Evolutionary conservation across 2,888 invertebrate species (phyloP).

Genomic region (Eumerus sabulonum): DNA sequence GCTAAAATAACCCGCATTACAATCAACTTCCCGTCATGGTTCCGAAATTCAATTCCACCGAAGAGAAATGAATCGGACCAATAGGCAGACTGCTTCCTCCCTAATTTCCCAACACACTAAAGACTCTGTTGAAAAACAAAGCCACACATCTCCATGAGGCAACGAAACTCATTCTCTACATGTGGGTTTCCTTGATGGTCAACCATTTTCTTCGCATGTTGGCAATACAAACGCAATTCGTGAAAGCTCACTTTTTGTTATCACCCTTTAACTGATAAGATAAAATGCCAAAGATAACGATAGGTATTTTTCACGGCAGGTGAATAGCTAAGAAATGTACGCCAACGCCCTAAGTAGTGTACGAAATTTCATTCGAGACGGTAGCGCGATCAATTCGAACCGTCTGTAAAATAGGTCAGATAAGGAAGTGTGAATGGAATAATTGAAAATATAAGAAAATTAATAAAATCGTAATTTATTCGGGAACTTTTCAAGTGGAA

Average conservation of each 20-base stretch:
- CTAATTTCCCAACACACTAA: not conserved
- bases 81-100: slow-evolving; percentile 10
- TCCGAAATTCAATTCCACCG: slow-evolving; percentile 37
- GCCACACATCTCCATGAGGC: not conserved
- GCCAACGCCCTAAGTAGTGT: slow-evolving; percentile 64
- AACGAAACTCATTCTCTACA: not conserved
- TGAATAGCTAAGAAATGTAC: slow-evolving; percentile 41
- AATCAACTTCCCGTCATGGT: slow-evolving; percentile 8
- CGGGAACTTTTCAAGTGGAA: slow-evolving; percentile 13
- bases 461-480: not conserved
- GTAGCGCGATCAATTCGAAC: slow-evolving; percentile 40
- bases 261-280: slow-evolving; percentile 53
- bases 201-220: slow-evolving; percentile 32
- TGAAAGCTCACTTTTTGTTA: slow-evolving; percentile 54
- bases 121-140: not conserved
- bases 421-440: slow-evolving; percentile 33
- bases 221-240: slow-evolving; percentile 33
- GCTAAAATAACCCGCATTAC: slow-evolving; percentile 15
- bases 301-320: slow-evolving; percentile 34
- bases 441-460: slow-evolving; percentile 1
- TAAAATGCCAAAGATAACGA: slow-evolving; percentile 48
- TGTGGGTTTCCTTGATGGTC: slow-evolving; percentile 30
- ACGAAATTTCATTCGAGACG: slow-evolving; percentile 55
- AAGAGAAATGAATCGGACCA: slow-evolving; percentile 55
- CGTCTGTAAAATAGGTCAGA: slow-evolving; percentile 52